Evolutionary conservation across 2,113 vertebrate species (phyloP), one percentile per base, ranked within the genome.

Genomic region (Motacilla tschutschensis): DNA sequence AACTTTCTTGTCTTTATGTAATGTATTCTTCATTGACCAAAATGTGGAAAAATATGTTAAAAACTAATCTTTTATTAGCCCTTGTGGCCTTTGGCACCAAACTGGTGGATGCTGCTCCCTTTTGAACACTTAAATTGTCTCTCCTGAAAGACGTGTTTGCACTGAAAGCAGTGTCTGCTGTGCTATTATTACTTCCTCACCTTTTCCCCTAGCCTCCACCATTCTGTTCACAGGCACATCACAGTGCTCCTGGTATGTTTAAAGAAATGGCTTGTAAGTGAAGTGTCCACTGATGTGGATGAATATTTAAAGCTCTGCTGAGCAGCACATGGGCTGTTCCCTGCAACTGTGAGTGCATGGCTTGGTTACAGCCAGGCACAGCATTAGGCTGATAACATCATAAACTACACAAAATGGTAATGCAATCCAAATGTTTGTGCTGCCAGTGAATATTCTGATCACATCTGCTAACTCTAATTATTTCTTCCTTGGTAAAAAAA

Each of bases 291-390:
- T 92, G 89, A 44, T 91, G 63, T 9, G n/a, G 59, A 33, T 69
- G 90, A 83, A 33, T 88, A 65, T 88, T 85, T 89, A 79, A 81
- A 93, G 83, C 66, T 79, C 13, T 1, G 22, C 70, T 75, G 76
- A 85, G 74, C 77, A 83, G 66, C 71, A 62, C 62, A 47, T 12
- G 67, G 28, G 47, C 81, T 70, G 47, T 62, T 85, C 38, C 75
- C 64, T 74, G 12, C 47, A 55, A 4, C 65, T 89, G 16, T 33
- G 72, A 79, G 75, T 20, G 2, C 51, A 51, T 4, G 14, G 74
- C 44, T 91, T 4, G 20, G 43, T 79, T 69, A 54, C 21, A 85
- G 89, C 44, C 72, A 67, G 72, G 51, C 64, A 55, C 18, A 82
- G 64, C 67, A 33, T 77, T 74, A 77, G 65, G 59, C 66, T 73